Percentiles rank a stretch among this genome's conserved stretches.
phyloP scores from a whole-genome alignment of 2,797 vertebrate genomes.

The Peromyscus nudipes region DNA sequence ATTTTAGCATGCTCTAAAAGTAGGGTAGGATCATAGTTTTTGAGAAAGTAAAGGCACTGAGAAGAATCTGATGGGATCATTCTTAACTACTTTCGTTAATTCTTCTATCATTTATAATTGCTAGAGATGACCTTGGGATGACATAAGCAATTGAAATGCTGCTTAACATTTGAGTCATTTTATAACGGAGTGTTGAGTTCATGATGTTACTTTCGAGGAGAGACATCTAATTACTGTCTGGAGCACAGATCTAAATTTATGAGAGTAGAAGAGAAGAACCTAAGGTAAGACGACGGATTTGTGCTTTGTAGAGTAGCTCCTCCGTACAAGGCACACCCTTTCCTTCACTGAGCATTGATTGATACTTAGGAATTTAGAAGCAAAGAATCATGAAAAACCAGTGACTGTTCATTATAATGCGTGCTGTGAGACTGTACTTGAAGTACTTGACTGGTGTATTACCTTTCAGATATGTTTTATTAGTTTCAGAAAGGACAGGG shows the following conservation, averaged over 20 bases:
- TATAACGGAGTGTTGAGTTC: background rate
- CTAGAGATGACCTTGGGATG: conserved; percentile 7
- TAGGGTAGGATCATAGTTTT: background rate
- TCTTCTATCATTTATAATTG: conserved; percentile 1
- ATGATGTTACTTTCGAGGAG: background rate
- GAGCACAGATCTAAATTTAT: conserved; percentile 15
- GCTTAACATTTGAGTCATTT: conserved; percentile 50
- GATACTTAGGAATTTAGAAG: background rate
- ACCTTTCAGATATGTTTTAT: background rate
- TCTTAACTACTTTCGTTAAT: background rate
- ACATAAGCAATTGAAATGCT: background rate
- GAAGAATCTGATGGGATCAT: background rate
- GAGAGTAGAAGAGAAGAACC: background rate
- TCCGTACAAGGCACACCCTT: background rate
- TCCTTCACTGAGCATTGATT: background rate
- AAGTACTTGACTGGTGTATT: background rate
- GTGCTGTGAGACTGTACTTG: background rate
- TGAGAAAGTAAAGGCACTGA: background rate
- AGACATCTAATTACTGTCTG: background rate
- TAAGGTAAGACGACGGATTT: background rate
- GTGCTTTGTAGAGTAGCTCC: background rate
- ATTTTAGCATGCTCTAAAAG: background rate
- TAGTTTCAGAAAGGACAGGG: background rate
- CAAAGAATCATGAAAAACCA: background rate
- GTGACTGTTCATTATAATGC: background rate